These are phyloP conservation scores for Phorcus lineatus DNA, from an alignment of 2,888 invertebrate genomes.

Conservation along the genomic window DNA sequence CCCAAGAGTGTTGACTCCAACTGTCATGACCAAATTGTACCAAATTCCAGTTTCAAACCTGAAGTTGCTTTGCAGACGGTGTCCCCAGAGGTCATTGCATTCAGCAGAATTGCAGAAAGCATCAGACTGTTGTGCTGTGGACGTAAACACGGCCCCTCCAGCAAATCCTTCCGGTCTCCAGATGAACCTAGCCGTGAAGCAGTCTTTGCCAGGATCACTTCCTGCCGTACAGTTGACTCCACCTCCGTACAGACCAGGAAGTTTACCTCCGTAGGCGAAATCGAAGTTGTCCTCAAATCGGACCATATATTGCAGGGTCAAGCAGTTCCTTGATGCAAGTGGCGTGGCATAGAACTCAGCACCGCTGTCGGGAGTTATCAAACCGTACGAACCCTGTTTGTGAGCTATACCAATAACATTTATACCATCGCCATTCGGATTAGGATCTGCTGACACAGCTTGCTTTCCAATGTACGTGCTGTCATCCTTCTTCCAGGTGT, in stretches of 20 bases:
- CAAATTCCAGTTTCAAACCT: not conserved
- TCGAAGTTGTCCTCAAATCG: conserved; percentile 2
- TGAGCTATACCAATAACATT: not conserved
- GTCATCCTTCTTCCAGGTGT: not conserved
- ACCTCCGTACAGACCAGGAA: conserved; percentile 10
- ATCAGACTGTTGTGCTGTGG: not conserved
- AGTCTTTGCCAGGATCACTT: not conserved
- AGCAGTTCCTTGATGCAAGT: not conserved
- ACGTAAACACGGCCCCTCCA: not conserved
- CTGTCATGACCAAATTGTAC: not conserved
- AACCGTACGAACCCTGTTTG: not conserved
- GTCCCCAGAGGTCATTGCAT: conserved; percentile 3
- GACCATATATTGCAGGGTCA: not conserved
- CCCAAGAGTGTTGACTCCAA: not conserved
- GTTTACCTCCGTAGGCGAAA: conserved; percentile 1
- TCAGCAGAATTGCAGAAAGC: not conserved
- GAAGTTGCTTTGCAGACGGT: not conserved
- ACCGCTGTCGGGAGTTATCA: not conserved
- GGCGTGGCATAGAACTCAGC: not conserved
- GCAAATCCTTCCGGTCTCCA: not conserved
- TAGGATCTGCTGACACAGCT: not conserved
- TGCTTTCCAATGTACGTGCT: not conserved
- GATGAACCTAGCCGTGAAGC: conserved; percentile 9
- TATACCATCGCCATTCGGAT: not conserved
- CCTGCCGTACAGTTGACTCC: conserved; percentile 12